Conservation (phyloP, 2,113 vertebrate genomes). For the Nycticorax nycticorax region DNA sequence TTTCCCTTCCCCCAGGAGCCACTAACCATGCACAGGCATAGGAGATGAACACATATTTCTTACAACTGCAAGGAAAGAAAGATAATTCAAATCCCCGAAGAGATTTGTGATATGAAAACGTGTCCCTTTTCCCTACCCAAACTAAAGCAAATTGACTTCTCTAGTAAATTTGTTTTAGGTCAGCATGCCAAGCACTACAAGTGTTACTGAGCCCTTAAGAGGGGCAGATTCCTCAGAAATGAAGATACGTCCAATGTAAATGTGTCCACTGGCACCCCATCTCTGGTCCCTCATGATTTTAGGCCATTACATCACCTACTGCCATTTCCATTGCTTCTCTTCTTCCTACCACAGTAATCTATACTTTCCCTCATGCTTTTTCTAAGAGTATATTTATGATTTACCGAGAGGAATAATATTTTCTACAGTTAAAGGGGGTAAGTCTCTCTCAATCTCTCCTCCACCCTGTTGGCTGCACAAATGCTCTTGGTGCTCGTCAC, state of each 20-base stretch:
- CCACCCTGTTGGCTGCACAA: neutral
- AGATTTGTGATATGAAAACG: neutral
- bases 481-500: neutral
- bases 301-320: neutral
- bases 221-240: neutral
- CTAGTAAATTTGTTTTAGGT: neutral
- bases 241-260: neutral
- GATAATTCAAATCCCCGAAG: neutral
- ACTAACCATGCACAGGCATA: neutral
- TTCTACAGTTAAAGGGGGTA: neutral
- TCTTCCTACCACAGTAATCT: neutral
- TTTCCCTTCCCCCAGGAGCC: neutral
- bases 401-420: neutral
- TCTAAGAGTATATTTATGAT: neutral
- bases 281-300: neutral
- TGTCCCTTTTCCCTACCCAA: neutral
- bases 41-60: slow-evolving; percentile 13
- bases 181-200: neutral
- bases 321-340: neutral
- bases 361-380: neutral
- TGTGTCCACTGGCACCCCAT: neutral
- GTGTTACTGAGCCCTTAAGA: neutral
- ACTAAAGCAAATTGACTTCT: neutral
- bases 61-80: neutral
- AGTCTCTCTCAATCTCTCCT: neutral